Conservation (phyloP, 2,113 vertebrate species). For the Etheostoma spectabile region DNA sequence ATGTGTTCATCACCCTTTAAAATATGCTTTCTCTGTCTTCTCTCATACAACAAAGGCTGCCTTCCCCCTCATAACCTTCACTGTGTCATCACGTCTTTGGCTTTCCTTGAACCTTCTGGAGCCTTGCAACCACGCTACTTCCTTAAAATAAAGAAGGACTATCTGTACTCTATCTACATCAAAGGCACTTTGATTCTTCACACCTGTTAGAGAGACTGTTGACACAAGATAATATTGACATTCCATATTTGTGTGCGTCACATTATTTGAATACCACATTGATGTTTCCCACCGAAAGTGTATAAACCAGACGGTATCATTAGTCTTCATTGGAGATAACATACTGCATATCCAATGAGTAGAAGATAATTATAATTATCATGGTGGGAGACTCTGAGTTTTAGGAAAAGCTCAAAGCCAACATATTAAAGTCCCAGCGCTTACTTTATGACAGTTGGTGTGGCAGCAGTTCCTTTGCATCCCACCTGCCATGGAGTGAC, state of each 20-base stretch:
- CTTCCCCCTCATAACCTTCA: not conserved
- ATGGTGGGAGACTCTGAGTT: not conserved
- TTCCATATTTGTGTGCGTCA: not conserved
- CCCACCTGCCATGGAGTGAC: slow-evolving; percentile 46
- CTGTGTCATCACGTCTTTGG: not conserved
- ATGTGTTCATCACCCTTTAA: slow-evolving; percentile 17
- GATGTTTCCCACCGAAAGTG: not conserved
- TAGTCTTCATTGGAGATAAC: not conserved
- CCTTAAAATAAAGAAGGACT: not conserved
- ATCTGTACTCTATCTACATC: not conserved
- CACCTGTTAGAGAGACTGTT: not conserved
- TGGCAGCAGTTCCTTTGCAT: slow-evolving; percentile 31
- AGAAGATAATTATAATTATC: not conserved
- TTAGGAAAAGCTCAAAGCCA: slow-evolving; percentile 1
- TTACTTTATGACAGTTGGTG: slow-evolving; percentile 58
- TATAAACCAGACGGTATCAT: not conserved
- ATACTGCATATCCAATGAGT: not conserved
- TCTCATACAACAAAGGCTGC: slow-evolving; percentile 4
- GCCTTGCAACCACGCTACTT: not conserved
- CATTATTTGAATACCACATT: not conserved
- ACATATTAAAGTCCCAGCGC: slow-evolving; percentile 16
- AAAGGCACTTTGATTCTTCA: slow-evolving; percentile 12
- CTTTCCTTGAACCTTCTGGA: not conserved
- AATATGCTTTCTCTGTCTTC: slow-evolving; percentile 6
- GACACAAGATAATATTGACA: not conserved